Conservation (phyloP, 2,113 vertebrate species). For the Oreamnos americanus region DNA sequence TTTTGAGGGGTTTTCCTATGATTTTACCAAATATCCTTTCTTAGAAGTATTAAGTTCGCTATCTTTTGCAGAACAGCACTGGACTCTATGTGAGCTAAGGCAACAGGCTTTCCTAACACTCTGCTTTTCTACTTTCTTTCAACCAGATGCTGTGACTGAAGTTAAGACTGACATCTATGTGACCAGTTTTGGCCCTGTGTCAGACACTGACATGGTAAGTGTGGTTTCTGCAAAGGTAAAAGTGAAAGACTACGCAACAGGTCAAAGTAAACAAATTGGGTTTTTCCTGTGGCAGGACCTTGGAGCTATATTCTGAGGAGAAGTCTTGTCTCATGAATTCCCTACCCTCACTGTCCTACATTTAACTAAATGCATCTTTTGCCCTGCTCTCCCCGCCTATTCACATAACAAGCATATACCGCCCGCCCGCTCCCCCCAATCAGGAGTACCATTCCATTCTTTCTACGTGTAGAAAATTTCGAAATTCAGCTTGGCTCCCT, state of each 20-base stretch:
- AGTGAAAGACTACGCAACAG: neutral
- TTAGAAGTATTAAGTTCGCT: neutral
- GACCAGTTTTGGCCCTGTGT: constrained; percentile 97
- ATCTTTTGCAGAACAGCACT: neutral
- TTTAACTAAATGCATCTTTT: neutral
- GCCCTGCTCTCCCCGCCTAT: neutral
- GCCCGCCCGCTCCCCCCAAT: too few relatives aligned
- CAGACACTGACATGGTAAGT: constrained; percentile 98
- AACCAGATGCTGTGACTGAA: constrained; percentile 94
- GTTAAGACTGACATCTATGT: constrained; percentile 99
- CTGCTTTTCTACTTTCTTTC: constrained; percentile 45
- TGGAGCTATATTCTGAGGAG: neutral
- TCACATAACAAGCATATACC: neutral
- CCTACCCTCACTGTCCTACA: neutral
- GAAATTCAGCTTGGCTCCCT: neutral
- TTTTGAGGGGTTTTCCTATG: neutral
- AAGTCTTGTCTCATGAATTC: neutral
- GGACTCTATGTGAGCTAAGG: neutral
- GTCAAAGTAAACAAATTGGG: neutral
- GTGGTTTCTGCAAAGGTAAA: neutral
- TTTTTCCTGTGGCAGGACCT: neutral
- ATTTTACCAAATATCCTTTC: neutral
- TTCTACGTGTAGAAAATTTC: neutral
- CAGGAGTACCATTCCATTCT: neutral
- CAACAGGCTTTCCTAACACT: constrained; percentile 54